Evolutionary conservation across 2,888 invertebrate species (phyloP), one percentile per base, ranked within the genome.

Genomic region (Tachina fera): DNA sequence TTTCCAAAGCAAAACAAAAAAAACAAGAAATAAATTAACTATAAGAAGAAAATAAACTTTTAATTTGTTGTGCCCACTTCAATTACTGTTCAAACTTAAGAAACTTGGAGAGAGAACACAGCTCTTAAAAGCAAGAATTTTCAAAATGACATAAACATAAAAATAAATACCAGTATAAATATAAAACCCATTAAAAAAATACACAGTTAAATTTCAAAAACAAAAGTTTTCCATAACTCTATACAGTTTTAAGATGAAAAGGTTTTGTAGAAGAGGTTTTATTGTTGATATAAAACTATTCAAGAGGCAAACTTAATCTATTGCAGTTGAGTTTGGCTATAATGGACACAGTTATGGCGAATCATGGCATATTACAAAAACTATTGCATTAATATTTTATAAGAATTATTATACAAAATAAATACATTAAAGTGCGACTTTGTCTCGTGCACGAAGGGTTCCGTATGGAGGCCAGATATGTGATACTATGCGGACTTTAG

Each of bases 181-280:
- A 74, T 56, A 51, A 61, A 72, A 75, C 16, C 78, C 83, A 83
- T 78, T 79, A 75, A 49, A 79, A 83, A 63, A 74, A 74, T 22
- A 65, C 67, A 81, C 61, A 75, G 11, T 5, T 53, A 9, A 74
- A 58, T 71, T 79, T 51, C 19, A 6, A 56, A 31, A 31, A 39
- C 11, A 68, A 58, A 22, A 47, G 31, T 79, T 72, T 22, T 45
- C 47, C 45, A 47, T 65, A 14, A 45, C 16, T 71, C 16, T 39
- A 70, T 43, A 47, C 19, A 65, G 16, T 43, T 45, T 4, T 9
- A 39, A 9, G 61, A 60, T 19, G 47, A 45, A 45, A 45, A 76
- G 56, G 45, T 67, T 65, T 76, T 4, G 4, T 13, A 56, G 10
- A 65, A 67, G 16, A 45, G 11, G 51, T 51, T 22, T n/a, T 41